These are phyloP conservation scores for Isotomurus palustris DNA, from an alignment of 2,888 invertebrate genomes.

Conservation along the genomic window DNA sequence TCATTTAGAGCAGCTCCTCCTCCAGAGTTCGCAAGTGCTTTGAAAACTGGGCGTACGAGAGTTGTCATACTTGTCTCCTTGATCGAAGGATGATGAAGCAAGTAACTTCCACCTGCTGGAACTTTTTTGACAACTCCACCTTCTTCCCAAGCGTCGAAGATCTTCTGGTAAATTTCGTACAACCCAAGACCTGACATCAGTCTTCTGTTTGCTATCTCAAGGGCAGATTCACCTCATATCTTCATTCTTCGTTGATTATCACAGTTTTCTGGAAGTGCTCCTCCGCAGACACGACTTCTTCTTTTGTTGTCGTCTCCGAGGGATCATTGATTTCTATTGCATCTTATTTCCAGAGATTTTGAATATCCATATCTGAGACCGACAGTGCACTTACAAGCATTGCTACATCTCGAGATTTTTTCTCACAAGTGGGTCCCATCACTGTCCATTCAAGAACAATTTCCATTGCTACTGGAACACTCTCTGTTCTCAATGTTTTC, in stretches of 20 bases:
- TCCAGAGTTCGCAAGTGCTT: neutral
- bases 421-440: conserved; percentile 5
- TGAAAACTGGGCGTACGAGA: neutral
- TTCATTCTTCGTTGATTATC: conserved; percentile 38
- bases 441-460: conserved; percentile 20
- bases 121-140: conserved; percentile 46
- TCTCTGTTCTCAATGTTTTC: neutral
- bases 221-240: conserved; percentile 48
- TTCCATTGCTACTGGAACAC: conserved; percentile 14
- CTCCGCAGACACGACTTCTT: conserved; percentile 10
- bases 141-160: conserved; percentile 10
- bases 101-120: conserved; percentile 21
- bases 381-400: neutral
- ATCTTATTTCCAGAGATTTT: conserved; percentile 23
- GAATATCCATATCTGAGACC: neutral
- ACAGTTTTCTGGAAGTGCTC: conserved; percentile 41
- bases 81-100: neutral
- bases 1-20: conserved; percentile 35
- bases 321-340: conserved; percentile 21
- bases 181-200: neutral
- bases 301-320: conserved; percentile 19
- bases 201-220: conserved; percentile 20
- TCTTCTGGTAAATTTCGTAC: neutral
- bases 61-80: neutral
- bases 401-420: neutral